phyloP scores from a whole-genome alignment of 2,113 vertebrate genomes.

The Azemiops feae region DNA sequence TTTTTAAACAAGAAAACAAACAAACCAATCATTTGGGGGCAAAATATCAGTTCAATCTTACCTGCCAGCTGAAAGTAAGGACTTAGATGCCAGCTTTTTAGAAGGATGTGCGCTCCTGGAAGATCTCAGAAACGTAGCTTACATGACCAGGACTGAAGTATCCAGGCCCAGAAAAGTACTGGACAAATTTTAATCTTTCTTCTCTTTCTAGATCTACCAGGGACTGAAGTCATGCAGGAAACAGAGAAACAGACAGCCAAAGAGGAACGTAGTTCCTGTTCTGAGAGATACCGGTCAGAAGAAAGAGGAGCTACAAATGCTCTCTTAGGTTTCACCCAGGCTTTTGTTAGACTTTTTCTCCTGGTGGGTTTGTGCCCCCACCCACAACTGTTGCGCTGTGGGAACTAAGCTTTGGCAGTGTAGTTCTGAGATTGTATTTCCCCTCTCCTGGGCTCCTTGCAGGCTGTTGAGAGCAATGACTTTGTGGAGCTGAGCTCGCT shows the following conservation, averaged over 20 bases:
- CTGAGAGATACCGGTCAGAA: conserved; percentile 68
- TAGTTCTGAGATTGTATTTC: conserved; percentile 75
- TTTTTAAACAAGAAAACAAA: background rate
- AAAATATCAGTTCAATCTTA: conserved; percentile 61
- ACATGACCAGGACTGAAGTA: conserved; percentile 53
- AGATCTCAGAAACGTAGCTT: conserved; percentile 55
- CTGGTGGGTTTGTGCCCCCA: conserved; percentile 3
- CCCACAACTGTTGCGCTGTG: conserved; percentile 78
- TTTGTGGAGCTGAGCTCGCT: conserved; percentile 74
- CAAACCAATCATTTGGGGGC: background rate
- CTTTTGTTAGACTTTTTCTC: conserved; percentile 66
- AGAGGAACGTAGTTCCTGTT: conserved; percentile 60
- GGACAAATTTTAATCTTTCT: conserved; percentile 60
- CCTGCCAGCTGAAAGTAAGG: conserved; percentile 57
- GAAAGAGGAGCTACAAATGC: conserved; percentile 63
- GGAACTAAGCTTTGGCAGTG: conserved; percentile 75
- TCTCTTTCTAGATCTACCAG: conserved; percentile 62
- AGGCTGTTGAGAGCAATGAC: conserved; percentile 71
- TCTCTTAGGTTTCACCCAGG: conserved; percentile 69
- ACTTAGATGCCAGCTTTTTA: conserved; percentile 36
- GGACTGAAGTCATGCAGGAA: conserved; percentile 71
- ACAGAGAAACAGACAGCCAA: conserved; percentile 47
- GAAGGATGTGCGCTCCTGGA: conserved; percentile 32
- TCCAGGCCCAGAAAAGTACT: conserved; percentile 64
- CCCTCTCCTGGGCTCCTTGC: conserved; percentile 71